Conservation (phyloP, 2,113 vertebrate species). For the Rana temporaria region DNA sequence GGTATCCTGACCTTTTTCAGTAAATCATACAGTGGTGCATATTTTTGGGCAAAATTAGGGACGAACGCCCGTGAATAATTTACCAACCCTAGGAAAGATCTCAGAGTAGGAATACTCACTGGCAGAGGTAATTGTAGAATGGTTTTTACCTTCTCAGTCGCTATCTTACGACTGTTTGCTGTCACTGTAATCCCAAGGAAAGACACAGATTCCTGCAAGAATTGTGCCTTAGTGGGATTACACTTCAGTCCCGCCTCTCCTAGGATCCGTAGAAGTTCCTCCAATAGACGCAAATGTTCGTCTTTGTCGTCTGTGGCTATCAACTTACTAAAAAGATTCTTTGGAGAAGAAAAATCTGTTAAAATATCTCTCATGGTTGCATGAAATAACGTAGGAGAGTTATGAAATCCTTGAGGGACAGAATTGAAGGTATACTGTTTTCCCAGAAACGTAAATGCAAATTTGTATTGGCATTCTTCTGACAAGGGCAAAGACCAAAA, state of each 20-base stretch:
- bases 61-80: background rate
- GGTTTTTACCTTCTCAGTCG: background rate
- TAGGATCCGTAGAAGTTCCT: too few relatives aligned
- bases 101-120: too few relatives aligned
- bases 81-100: too few relatives aligned
- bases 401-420: background rate
- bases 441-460: too few relatives aligned
- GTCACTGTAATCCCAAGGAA: background rate
- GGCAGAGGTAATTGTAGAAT: too few relatives aligned
- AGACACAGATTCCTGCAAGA: too few relatives aligned
- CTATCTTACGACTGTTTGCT: background rate
- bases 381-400: background rate
- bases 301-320: background rate
- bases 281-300: too few relatives aligned
- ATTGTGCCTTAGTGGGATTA: too few relatives aligned
- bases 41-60: background rate
- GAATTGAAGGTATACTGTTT: background rate
- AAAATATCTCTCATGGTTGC: background rate
- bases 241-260: too few relatives aligned
- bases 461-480: too few relatives aligned
- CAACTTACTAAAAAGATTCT: background rate
- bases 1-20: background rate
- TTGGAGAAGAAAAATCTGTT: too few relatives aligned
- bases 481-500: too few relatives aligned
- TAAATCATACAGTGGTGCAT: background rate